Percentiles rank a stretch among this genome's conserved stretches.
These are phyloP conservation scores for Sclerodermus sp. DNA, from an alignment of 2,888 invertebrate genomes.

Conservation along the genomic window DNA sequence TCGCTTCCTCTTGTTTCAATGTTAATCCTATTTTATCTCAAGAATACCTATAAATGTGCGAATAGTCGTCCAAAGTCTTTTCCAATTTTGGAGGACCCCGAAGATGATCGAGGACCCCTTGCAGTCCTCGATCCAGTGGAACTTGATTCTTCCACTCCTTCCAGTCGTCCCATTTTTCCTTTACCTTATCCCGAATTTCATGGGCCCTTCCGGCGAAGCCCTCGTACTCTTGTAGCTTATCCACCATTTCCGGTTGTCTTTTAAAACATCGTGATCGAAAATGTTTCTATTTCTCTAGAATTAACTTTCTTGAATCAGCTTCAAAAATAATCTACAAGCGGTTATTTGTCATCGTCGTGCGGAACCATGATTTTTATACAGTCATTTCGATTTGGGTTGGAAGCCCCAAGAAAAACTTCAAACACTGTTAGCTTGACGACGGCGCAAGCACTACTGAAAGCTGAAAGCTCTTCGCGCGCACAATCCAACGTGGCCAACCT, in stretches of 20 bases:
- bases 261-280: background rate
- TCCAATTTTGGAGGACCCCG: constrained; percentile 48
- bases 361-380: too few species aligned
- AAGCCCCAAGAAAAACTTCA: too few species aligned
- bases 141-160: constrained; percentile 60
- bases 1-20: background rate
- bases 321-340: too few species aligned
- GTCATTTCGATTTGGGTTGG: too few species aligned
- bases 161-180: constrained; percentile 66
- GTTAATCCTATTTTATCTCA: background rate
- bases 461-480: too few species aligned
- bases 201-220: constrained; percentile 75
- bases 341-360: too few species aligned
- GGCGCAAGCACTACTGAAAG: too few species aligned
- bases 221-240: constrained; percentile 80
- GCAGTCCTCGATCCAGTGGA: constrained; percentile 49
- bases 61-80: constrained; percentile 61
- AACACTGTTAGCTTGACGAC: too few species aligned
- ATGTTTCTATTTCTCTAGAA: too few species aligned
- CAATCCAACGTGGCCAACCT: too few species aligned
- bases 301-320: too few species aligned
- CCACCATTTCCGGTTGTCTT: constrained; percentile 62
- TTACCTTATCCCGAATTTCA: constrained; percentile 66
- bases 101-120: constrained; percentile 42
- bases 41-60: constrained; percentile 68